A percentile compares a stretch with the other conserved stretches of the same genome.
Evolutionary conservation across 2,797 vertebrate species (phyloP).

Genomic region (Melopsittacus undulatus): DNA sequence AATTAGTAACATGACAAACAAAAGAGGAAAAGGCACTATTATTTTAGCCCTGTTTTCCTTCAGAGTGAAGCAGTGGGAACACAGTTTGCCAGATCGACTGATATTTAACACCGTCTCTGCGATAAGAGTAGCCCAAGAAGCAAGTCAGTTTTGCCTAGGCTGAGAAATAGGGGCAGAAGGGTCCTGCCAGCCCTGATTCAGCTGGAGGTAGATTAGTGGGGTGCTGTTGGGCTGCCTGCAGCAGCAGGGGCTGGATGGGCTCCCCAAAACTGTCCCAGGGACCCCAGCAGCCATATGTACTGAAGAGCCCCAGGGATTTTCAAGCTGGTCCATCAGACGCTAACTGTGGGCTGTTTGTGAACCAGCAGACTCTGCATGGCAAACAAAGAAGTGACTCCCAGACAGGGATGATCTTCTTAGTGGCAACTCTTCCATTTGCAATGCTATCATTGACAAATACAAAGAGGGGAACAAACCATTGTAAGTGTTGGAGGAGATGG

Average conservation of each 20-base stretch:
- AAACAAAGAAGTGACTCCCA: not conserved
- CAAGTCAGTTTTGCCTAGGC: not conserved
- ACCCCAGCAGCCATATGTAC: not conserved
- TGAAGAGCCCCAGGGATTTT: not conserved
- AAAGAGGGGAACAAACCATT: not conserved
- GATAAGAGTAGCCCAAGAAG: not conserved
- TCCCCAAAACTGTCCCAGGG: not conserved
- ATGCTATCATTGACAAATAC: not conserved
- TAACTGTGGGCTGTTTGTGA: not conserved
- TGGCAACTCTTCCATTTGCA: not conserved
- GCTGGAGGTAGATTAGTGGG: not conserved
- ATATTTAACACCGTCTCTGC: conserved; percentile 18
- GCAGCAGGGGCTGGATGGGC: not conserved
- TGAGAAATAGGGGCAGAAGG: not conserved
- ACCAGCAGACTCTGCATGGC: not conserved
- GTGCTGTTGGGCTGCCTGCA: not conserved
- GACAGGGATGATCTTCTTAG: not conserved
- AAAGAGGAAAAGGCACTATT: conserved; percentile 48
- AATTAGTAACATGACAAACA: conserved; percentile 72
- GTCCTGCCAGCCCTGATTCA: not conserved
- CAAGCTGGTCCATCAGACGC: not conserved
- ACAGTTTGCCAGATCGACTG: not conserved
- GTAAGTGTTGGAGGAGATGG: not conserved
- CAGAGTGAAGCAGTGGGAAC: conserved; percentile 11
- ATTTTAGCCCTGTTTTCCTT: conserved; percentile 39